Evolutionary conservation across 2,888 invertebrate species (phyloP), one percentile per base, ranked within the genome.

Genomic region (Uropetala carovei): DNA sequence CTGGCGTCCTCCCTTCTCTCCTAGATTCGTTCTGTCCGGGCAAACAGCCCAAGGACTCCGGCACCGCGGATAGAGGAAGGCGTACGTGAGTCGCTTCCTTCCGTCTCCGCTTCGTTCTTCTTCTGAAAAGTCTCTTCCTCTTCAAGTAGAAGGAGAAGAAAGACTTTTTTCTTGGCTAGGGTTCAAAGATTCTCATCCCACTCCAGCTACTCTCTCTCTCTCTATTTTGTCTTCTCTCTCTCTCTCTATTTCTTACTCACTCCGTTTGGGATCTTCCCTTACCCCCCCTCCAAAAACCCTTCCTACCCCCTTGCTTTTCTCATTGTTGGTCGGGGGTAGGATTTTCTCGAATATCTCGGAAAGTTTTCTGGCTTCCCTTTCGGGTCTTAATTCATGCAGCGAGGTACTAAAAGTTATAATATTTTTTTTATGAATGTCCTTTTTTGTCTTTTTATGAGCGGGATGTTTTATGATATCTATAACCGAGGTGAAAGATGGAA

Each of bases 11-110:
- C n/a, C n/a, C 64, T 64, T 64, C 43, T 64, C 64, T 64, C 64
- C 64, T 16, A 64, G 16, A 18, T 64, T n/a, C 64, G 18, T 11
- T 16, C 85, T 10, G 58, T 16, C n/a, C 58, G 89, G 89, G 89
- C 89, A 89, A 89, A 89, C 89, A 89, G 89, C 89, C 89, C 89
- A 89, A 89, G 89, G 89, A 64, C 89, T 89, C 43, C 89, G 27
- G 11, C 16, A 86, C 22, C 58, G 27, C 86, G 86, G 18, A 43
- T 18, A 16, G 60, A 60, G 30, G 86, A 60, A 86, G 30, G 4
- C 60, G 60, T 43, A 89, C 89, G 64, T 64, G 89, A 30, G n/a
- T 9, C 56, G 57, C 58, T 85, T 85, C 85, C 83, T 83, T 83
- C 83, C 85, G 85, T n/a, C 57, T 75, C 18, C 0, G 18, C 68